Conservation (phyloP, 2,113 vertebrate genomes). For the Promerops cafer region DNA sequence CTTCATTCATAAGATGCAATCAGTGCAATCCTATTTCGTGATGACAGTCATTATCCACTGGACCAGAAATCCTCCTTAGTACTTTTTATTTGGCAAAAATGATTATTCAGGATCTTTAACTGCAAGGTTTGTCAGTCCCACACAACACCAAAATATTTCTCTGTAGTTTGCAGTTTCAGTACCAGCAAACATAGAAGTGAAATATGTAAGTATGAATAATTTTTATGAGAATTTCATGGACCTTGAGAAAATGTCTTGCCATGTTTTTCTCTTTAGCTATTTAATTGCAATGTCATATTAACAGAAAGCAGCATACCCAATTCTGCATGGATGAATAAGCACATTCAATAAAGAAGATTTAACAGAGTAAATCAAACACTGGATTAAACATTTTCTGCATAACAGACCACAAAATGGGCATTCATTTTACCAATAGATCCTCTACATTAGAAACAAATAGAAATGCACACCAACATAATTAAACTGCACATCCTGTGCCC, state of each 20-base stretch:
- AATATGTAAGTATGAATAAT: conserved; percentile 52
- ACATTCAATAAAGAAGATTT: conserved; percentile 78
- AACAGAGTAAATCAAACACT: conserved; percentile 78
- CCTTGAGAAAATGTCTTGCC: conserved; percentile 67
- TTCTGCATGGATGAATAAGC: conserved; percentile 75
- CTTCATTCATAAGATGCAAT: conserved; percentile 61
- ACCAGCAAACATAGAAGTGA: conserved; percentile 8
- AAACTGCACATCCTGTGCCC: conserved; percentile 64
- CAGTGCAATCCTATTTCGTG: conserved; percentile 50
- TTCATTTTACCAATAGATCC: conserved; percentile 72
- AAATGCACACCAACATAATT: conserved; percentile 69
- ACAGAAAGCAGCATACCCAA: conserved; percentile 74
- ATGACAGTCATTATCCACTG: conserved; percentile 57
- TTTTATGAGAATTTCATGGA: conserved; percentile 67
- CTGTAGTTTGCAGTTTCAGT: conserved; percentile 2
- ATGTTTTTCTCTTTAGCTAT: conserved; percentile 66
- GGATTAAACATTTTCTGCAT: conserved; percentile 81
- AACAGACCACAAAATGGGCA: conserved; percentile 80
- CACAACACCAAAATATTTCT: neutral
- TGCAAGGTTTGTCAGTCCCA: neutral
- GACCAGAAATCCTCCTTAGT: conserved; percentile 61
- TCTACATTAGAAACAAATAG: conserved; percentile 69
- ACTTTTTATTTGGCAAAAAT: conserved; percentile 48
- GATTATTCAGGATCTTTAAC: conserved; percentile 30
- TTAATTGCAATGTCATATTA: conserved; percentile 79